Percentiles rank a stretch among this genome's conserved stretches.
These are phyloP conservation scores for Thaumetopoea pityocampa DNA, from an alignment of 1,140 invertebrate species.

Conservation along the genomic window DNA sequence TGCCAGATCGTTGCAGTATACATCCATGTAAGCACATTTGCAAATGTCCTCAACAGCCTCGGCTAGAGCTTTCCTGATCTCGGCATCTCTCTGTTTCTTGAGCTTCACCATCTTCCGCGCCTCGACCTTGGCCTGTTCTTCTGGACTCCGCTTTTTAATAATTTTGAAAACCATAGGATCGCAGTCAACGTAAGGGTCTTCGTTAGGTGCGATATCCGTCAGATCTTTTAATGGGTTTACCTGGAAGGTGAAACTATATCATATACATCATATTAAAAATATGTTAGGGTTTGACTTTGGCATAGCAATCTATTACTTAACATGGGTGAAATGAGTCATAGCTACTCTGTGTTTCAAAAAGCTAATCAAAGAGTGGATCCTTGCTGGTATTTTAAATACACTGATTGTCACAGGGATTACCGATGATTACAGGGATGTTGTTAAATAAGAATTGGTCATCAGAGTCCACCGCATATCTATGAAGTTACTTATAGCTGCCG, in stretches of 20 bases:
- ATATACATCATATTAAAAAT: no score
- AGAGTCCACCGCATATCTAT: no score
- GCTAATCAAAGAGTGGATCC: no score
- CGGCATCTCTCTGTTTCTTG: slow-evolving; percentile 58
- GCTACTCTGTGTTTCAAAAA: no score
- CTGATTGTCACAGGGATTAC: no score
- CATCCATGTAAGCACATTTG: slow-evolving; percentile 71
- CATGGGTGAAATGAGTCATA: no score
- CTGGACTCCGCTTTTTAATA: slow-evolving; percentile 70
- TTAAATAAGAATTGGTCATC: no score
- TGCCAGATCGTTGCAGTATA: slow-evolving; percentile 65
- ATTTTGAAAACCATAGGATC: slow-evolving; percentile 77
- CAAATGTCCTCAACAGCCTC: slow-evolving; percentile 69
- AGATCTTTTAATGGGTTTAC: slow-evolving; percentile 77
- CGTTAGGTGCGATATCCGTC: slow-evolving; percentile 63
- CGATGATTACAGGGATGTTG: no score
- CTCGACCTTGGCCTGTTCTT: slow-evolving; percentile 65
- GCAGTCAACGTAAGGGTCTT: slow-evolving; percentile 77
- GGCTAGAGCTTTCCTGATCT: slow-evolving; percentile 61
- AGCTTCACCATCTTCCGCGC: slow-evolving; percentile 64
- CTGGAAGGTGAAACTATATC: slow-evolving; percentile 37
- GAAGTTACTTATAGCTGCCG: not conserved
- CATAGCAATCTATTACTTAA: no score
- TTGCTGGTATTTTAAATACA: no score
- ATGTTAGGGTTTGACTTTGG: no score